Conservation (phyloP, 2,797 vertebrate species). For the Clarias pachynema region DNA sequence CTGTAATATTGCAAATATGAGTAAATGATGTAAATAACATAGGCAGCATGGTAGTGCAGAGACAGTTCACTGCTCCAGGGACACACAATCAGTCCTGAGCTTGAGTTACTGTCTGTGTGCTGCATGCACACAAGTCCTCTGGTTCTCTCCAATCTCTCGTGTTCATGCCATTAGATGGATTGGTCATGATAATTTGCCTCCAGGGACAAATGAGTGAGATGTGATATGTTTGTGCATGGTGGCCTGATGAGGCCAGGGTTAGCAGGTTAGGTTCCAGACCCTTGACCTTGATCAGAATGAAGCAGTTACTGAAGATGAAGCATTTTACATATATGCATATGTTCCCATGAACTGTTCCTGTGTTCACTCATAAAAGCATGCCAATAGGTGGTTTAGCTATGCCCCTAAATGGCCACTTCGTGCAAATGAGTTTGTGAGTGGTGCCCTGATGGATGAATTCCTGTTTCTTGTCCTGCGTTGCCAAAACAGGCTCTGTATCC, state of each 20-base stretch:
- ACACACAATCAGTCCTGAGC: background rate
- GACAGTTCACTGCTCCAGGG: background rate
- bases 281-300: background rate
- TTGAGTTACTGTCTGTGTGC: background rate
- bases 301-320: background rate
- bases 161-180: background rate
- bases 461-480: background rate
- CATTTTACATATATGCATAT: background rate
- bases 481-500: background rate
- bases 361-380: background rate
- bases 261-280: background rate
- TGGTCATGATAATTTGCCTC: background rate
- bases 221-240: background rate
- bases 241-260: background rate
- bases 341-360: background rate
- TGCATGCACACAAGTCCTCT: background rate
- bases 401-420: background rate
- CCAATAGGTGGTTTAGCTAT: background rate
- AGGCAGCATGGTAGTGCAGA: background rate
- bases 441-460: background rate
- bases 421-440: background rate
- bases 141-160: background rate
- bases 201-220: background rate
- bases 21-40: background rate
- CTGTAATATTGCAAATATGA: background rate